Percentiles rank a stretch among this genome's conserved stretches.
Evolutionary conservation across 2,888 invertebrate species (phyloP).

Genomic region (Parascotia fuliginaria): DNA sequence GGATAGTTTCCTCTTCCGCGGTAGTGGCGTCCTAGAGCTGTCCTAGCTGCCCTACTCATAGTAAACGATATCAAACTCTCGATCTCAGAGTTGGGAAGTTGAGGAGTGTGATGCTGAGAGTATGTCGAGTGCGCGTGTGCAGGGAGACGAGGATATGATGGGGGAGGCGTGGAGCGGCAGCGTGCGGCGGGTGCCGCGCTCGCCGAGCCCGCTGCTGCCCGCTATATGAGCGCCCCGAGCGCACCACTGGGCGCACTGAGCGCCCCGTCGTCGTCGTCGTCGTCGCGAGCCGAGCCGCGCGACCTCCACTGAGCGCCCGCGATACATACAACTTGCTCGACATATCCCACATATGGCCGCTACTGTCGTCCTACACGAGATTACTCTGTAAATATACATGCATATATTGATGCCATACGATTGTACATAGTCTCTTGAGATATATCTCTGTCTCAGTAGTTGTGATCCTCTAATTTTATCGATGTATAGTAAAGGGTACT

Average conservation of each 20-base stretch:
- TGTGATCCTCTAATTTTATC: constrained; percentile 33
- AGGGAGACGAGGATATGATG: constrained; percentile 88
- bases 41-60: constrained; percentile 66
- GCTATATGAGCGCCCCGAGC: constrained; percentile 62
- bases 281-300: constrained; percentile 25
- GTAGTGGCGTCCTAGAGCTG: constrained; percentile 52
- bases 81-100: constrained; percentile 85
- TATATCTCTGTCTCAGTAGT: constrained; percentile 40
- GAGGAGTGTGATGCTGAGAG: constrained; percentile 84
- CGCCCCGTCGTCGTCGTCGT: too few relatives aligned
- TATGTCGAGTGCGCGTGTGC: constrained; percentile 85
- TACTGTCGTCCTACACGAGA: constrained; percentile 46
- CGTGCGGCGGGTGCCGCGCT: constrained; percentile 73
- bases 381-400: constrained; percentile 45
- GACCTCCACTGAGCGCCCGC: constrained; percentile 17
- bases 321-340: constrained; percentile 36
- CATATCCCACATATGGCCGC: constrained; percentile 58
- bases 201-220: constrained; percentile 79
- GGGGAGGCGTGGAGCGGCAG: constrained; percentile 83
- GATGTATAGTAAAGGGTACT: constrained; percentile 40
- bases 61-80: constrained; percentile 80
- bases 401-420: constrained; percentile 16
- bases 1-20: constrained; percentile 50
- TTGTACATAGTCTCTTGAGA: constrained; percentile 33
- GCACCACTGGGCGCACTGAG: constrained; percentile 6